Percentiles rank a stretch among this genome's conserved stretches.
These are phyloP conservation scores for Seladonia tumulorum DNA, from an alignment of 2,888 invertebrate genomes.

Conservation along the genomic window DNA sequence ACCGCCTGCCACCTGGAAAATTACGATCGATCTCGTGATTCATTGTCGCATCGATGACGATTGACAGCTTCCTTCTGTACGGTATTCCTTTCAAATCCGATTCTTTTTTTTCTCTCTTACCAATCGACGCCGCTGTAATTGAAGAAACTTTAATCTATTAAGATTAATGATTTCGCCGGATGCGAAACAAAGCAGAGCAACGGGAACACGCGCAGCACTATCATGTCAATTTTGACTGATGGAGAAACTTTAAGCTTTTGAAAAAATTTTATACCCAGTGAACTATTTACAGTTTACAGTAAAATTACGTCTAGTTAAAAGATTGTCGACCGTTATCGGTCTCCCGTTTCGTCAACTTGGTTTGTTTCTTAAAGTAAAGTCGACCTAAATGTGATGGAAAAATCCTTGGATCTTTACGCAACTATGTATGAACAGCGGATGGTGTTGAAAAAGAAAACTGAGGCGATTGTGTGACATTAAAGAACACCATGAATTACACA, in stretches of 20 bases:
- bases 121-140: not conserved
- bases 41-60: slow-evolving; percentile 9
- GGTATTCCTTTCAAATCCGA: slow-evolving; percentile 5
- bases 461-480: too few species aligned
- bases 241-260: not conserved
- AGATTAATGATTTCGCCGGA: slow-evolving; percentile 3
- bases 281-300: not conserved
- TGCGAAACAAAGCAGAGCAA: not conserved
- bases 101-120: not conserved
- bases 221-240: not conserved
- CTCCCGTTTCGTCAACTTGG: too few species aligned
- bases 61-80: slow-evolving; percentile 15
- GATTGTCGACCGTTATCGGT: too few species aligned
- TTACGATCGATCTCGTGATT: slow-evolving; percentile 32
- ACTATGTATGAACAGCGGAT: too few species aligned
- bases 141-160: slow-evolving; percentile 9
- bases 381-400: too few species aligned
- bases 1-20: slow-evolving; percentile 45
- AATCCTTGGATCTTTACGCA: too few species aligned
- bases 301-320: too few species aligned
- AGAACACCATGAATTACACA: too few species aligned
- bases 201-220: not conserved
- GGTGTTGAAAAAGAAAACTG: too few species aligned
- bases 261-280: too few species aligned
- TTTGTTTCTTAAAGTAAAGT: too few species aligned